Evolutionary conservation across 2,888 invertebrate genomes (phyloP).

Genomic region (Glyphotaelius pellucidus): DNA sequence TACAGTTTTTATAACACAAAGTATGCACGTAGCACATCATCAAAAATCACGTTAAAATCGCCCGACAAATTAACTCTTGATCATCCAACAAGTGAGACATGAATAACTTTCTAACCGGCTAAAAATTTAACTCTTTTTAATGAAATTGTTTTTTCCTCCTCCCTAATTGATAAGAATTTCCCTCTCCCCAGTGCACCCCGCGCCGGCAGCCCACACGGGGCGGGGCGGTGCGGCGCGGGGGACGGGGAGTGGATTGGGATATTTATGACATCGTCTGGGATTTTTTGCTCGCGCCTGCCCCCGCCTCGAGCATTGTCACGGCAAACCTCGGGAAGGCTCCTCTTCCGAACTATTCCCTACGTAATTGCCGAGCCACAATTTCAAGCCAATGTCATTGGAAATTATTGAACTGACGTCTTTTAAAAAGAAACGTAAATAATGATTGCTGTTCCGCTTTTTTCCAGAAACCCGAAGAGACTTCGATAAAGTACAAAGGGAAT

Average conservation of each 20-base stretch:
- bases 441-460: neutral
- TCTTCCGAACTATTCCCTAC: conserved; percentile 30
- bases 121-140: too few species aligned
- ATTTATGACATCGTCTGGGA: conserved; percentile 56
- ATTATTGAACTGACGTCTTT: conserved; percentile 31
- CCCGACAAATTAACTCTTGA: too few species aligned
- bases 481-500: neutral
- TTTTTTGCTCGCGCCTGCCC: conserved; percentile 54
- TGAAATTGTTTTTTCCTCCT: neutral
- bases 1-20: too few species aligned
- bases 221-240: neutral
- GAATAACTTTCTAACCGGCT: too few species aligned
- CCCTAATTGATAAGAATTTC: neutral
- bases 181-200: neutral
- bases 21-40: too few species aligned
- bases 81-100: too few species aligned
- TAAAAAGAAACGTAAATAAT: conserved; percentile 2
- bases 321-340: conserved; percentile 37
- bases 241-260: conserved; percentile 2
- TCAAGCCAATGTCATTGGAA: conserved; percentile 31
- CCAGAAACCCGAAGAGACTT: neutral
- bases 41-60: too few species aligned
- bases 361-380: conserved; percentile 36
- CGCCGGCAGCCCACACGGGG: neutral
- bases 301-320: conserved; percentile 31